A percentile compares a stretch with the other conserved stretches of the same genome.
phyloP scores from a whole-genome alignment of 2,888 invertebrate species.

The Lasioglossum marginatum region DNA sequence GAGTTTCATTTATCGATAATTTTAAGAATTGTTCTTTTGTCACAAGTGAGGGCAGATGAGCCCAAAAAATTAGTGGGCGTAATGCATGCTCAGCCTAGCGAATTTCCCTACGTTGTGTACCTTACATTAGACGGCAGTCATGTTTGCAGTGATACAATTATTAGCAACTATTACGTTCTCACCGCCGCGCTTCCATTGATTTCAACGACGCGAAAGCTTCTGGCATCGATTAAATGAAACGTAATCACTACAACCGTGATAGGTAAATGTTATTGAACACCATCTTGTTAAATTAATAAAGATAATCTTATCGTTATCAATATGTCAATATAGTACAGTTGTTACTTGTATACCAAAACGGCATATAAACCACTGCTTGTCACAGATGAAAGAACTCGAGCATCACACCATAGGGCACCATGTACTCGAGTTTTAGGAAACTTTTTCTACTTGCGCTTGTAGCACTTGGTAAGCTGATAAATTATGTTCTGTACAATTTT shows the following conservation, averaged over 20 bases:
- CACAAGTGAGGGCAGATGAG: too few relatives aligned
- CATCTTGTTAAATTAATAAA: background rate
- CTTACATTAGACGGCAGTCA: too few relatives aligned
- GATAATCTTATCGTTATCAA: background rate
- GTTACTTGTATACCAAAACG: background rate
- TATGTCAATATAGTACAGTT: background rate
- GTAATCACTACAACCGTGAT: background rate
- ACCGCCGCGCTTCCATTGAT: constrained; percentile 47
- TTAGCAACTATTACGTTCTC: constrained; percentile 45
- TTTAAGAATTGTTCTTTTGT: too few relatives aligned
- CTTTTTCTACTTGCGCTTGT: background rate
- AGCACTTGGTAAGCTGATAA: background rate
- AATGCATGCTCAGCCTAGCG: too few relatives aligned
- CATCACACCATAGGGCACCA: background rate
- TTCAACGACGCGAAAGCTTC: background rate
- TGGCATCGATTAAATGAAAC: background rate
- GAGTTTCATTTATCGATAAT: too few relatives aligned
- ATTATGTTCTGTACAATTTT: background rate
- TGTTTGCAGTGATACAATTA: constrained; percentile 59
- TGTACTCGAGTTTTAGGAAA: too few relatives aligned
- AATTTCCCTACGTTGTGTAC: too few relatives aligned
- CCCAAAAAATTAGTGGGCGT: too few relatives aligned
- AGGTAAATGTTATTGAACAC: background rate
- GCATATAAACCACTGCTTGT: background rate
- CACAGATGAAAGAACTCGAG: background rate